Evolutionary conservation across 2,797 vertebrate species (phyloP).

Genomic region (Melanogrammus aeglefinus): DNA sequence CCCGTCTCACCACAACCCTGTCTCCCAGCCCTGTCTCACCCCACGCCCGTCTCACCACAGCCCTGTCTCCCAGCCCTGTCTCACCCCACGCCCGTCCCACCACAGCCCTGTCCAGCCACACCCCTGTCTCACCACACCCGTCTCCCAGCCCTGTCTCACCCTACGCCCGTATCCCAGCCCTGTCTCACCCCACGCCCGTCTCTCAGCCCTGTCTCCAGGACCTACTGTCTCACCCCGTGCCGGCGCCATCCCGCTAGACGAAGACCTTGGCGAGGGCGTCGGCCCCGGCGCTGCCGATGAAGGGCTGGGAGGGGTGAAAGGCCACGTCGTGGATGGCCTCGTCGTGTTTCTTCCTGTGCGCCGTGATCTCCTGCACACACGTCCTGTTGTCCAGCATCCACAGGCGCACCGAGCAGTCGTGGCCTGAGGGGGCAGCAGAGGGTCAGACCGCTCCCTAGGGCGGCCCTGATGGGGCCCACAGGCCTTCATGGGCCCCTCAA

Average conservation of each 20-base stretch:
- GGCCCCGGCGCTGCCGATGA: slow-evolving; percentile 85
- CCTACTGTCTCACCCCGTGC: slow-evolving; percentile 33
- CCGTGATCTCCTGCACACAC: slow-evolving; percentile 90
- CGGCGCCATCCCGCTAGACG: slow-evolving; percentile 71
- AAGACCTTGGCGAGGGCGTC: slow-evolving; percentile 93
- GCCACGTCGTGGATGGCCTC: slow-evolving; percentile 89
- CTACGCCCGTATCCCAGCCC: slow-evolving; percentile 39
- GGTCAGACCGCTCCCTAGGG: no score
- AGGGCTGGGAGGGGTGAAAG: slow-evolving; percentile 86
- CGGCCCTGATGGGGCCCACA: no score
- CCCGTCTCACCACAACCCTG: no score
- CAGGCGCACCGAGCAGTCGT: slow-evolving; percentile 89
- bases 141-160: neutral
- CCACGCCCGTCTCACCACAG: neutral
- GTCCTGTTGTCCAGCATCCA: slow-evolving; percentile 91
- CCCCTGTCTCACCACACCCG: no score
- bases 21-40: neutral
- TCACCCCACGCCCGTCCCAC: no score
- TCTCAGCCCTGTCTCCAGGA: neutral
- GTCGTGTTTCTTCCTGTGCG: slow-evolving; percentile 89
- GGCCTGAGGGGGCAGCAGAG: slow-evolving; percentile 66
- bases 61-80: neutral
- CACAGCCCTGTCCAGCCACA: no score
- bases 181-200: neutral
- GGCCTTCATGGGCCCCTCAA: no score